Evolutionary conservation across 2,113 vertebrate genomes (phyloP).

Genomic region (Xyliphius kryptos): DNA sequence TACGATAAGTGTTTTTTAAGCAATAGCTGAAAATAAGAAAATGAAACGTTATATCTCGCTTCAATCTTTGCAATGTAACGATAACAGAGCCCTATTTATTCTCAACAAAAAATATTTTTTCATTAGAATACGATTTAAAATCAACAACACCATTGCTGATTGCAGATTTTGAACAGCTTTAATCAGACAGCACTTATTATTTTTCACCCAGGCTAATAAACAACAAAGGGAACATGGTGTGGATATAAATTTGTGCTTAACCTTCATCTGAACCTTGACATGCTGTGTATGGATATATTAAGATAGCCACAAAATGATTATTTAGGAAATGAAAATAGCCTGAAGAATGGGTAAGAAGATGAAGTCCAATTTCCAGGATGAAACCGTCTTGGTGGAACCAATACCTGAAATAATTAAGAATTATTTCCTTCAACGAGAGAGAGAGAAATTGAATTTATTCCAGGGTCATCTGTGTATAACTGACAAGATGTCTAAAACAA

Average conservation of each 20-base stretch:
- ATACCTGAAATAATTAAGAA: conserved; percentile 27
- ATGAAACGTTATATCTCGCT: not conserved
- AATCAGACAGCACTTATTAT: not conserved
- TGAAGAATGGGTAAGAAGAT: not conserved
- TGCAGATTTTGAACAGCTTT: not conserved
- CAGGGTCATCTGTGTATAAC: conserved; percentile 3
- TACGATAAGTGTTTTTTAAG: not conserved
- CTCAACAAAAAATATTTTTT: not conserved
- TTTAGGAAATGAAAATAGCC: conserved; percentile 15
- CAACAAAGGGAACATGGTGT: not conserved
- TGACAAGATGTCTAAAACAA: conserved; percentile 7
- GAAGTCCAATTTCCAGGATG: conserved; percentile 11
- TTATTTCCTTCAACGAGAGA: conserved; percentile 25
- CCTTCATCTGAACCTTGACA: conserved; percentile 16
- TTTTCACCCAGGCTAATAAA: not conserved
- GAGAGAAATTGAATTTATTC: conserved; percentile 24
- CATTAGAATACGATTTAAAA: not conserved
- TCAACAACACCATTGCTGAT: not conserved
- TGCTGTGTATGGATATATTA: conserved; percentile 2
- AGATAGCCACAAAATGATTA: conserved; percentile 3
- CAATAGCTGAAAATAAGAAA: conserved; percentile 10
- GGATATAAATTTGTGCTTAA: not conserved
- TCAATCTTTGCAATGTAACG: conserved; percentile 2
- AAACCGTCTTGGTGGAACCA: not conserved
- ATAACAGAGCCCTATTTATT: not conserved